Base-by-base conservation (phyloP, 2,113 vertebrate genomes). In the Scomber colias region DNA sequence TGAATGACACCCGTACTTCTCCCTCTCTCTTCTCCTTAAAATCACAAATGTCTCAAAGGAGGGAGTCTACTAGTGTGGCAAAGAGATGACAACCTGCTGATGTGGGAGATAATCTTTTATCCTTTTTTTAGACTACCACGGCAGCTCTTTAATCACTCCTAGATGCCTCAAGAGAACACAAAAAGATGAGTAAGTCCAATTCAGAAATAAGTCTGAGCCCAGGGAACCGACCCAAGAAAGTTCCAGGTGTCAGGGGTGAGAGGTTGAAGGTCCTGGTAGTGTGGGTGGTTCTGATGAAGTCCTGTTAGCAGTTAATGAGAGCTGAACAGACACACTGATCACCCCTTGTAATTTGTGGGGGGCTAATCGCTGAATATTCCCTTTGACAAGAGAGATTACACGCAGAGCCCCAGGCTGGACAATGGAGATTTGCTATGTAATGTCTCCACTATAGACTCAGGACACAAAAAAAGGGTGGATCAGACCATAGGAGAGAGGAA, bases 301-400 rank as follows among this genome's bases (percentile, higher is more conserved):
- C 76, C 90, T 90, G 91, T 92, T 92, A 86, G 90, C 87, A 89
- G 84, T 90, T 90, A 92, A 90, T 92, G 84, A 93, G 89, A 88
- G 81, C 82, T 90, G 85, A 90, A 92, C 81, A 87, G 92, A 92
- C 91, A 89, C 88, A 80, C 81, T 86, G 89, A 94, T 93, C 90
- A 91, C 85, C 89, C 81, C 87, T 89, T 89, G 87, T 92, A 91
- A 93, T 91, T 92, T 92, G 88, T 76, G 50, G 68, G 86, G 86
- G 87, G 91, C 85, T 94, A 93, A 95, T 95, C 94, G 87, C 89
- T 76, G 84, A 85, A 87, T 90, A 90, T 92, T 92, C 92, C 83
- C 85, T 87, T 89, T 89, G 89, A 94, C 90, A 88, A 92, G 90
- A 77, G 89, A 92, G 92, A 93, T 94, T 93, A 93, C 90, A 91